phyloP scores from a whole-genome alignment of 2,797 vertebrate genomes.

The Carapus acus region DNA sequence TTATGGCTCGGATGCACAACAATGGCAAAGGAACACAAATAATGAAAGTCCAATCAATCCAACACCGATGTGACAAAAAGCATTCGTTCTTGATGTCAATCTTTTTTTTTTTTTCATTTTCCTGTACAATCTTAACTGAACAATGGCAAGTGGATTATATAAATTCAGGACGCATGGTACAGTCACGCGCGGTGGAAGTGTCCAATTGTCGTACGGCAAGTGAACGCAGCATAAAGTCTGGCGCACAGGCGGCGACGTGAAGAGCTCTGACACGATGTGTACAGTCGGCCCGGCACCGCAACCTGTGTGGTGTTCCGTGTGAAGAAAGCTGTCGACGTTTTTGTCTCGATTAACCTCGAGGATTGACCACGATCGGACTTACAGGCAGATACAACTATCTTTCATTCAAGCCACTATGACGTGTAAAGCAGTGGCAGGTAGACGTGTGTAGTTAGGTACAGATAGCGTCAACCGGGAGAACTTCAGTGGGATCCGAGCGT shows the following conservation, averaged over 20 bases:
- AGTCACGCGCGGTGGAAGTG: no score
- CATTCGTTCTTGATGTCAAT: no score
- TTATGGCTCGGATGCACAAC: no score
- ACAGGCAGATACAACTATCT: background rate
- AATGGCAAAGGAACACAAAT: no score
- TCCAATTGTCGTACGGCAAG: background rate
- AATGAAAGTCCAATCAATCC: no score
- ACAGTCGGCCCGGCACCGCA: background rate
- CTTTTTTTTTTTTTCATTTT: no score
- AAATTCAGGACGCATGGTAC: no score
- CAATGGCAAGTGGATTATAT: no score
- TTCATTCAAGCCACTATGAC: conserved; percentile 29
- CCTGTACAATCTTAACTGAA: no score
- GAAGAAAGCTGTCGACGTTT: background rate
- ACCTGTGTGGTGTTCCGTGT: background rate
- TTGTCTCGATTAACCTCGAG: background rate
- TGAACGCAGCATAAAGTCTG: conserved; percentile 42
- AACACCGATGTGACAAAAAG: no score
- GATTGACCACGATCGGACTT: background rate
- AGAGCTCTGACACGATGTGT: conserved; percentile 6
- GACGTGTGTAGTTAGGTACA: conserved; percentile 13
- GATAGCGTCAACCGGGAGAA: background rate
- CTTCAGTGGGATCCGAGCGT: background rate
- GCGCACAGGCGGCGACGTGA: conserved; percentile 47
- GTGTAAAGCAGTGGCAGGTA: conserved; percentile 9